These are phyloP conservation scores for Leptopilina boulardi DNA, from an alignment of 1,140 invertebrate genomes.

Conservation along the genomic window DNA sequence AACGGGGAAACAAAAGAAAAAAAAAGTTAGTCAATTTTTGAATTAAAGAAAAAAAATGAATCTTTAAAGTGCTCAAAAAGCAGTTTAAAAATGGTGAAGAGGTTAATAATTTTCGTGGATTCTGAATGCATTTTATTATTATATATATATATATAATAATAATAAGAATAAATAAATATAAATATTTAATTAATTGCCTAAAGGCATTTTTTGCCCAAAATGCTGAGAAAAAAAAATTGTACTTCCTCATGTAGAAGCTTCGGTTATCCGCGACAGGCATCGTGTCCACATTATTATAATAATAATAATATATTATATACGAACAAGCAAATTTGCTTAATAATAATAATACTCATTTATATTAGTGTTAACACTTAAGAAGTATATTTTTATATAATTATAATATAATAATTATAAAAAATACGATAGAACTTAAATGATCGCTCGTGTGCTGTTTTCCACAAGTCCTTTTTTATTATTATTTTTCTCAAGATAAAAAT, in stretches of 20 bases:
- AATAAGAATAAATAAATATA: conserved; percentile 48
- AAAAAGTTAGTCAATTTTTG: conserved; percentile 26
- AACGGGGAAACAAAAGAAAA: not conserved
- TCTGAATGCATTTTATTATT: too few relatives aligned
- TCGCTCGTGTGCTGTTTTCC: conserved; percentile 54
- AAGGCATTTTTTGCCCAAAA: conserved; percentile 52
- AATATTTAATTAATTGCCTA: conserved; percentile 53
- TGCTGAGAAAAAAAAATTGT: conserved; percentile 56
- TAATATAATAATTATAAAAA: conserved; percentile 67
- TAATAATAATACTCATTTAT: conserved; percentile 76
- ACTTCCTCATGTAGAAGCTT: conserved; percentile 73
- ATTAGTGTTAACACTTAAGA: conserved; percentile 76
- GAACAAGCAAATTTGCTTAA: conserved; percentile 66
- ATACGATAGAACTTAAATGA: conserved; percentile 61
- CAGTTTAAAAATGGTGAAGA: conserved; percentile 1
- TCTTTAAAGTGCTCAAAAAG: conserved; percentile 8
- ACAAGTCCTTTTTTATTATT: not conserved
- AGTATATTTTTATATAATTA: conserved; percentile 78
- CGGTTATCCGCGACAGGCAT: conserved; percentile 76
- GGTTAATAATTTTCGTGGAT: not conserved
- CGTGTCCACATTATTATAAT: conserved; percentile 67
- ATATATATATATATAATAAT: conserved; percentile 39
- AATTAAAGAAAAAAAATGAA: not conserved
- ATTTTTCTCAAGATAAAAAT: conserved; percentile 21
- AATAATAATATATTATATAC: conserved; percentile 29